Evolutionary conservation across 2,888 invertebrate genomes (phyloP).

Genomic region (Cantharis nigra): DNA sequence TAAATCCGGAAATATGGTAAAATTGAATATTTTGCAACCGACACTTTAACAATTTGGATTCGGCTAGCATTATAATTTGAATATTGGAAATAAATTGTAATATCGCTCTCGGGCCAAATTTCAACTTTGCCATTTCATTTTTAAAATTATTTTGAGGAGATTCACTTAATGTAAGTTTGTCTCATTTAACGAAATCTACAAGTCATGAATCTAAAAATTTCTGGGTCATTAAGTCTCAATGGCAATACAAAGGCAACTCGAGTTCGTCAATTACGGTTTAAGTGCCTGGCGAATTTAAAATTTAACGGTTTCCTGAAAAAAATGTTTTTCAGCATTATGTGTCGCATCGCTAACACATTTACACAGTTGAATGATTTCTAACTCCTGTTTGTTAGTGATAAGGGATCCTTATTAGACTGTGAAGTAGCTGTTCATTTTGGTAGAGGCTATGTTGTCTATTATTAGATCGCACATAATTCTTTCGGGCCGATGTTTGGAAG

Average conservation of each 20-base stretch:
- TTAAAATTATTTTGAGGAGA: neutral
- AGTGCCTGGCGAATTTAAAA: slow-evolving; percentile 1
- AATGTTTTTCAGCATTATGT: neutral
- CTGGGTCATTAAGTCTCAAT: slow-evolving; percentile 19
- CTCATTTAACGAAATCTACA: neutral
- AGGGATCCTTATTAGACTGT: slow-evolving; percentile 30
- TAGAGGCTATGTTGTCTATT: slow-evolving; percentile 15
- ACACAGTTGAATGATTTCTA: slow-evolving; percentile 28
- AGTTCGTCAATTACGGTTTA: slow-evolving; percentile 19
- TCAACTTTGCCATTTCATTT: neutral
- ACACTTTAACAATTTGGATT: neutral
- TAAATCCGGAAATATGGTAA: neutral
- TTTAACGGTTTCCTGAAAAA: neutral
- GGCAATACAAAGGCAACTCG: slow-evolving; percentile 16
- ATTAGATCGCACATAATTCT: slow-evolving; percentile 34
- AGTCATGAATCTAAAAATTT: slow-evolving; percentile 13
- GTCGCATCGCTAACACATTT: slow-evolving; percentile 29
- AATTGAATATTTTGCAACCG: neutral
- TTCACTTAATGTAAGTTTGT: neutral
- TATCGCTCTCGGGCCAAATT: neutral
- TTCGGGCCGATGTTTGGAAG: slow-evolving; percentile 32
- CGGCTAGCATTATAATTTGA: neutral
- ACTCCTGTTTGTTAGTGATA: slow-evolving; percentile 31
- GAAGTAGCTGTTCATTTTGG: slow-evolving; percentile 8
- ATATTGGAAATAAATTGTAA: neutral